Evolutionary conservation across 64 coral and sea anemone genomes (phyloP).

Genomic region (Montipora capricornis): DNA sequence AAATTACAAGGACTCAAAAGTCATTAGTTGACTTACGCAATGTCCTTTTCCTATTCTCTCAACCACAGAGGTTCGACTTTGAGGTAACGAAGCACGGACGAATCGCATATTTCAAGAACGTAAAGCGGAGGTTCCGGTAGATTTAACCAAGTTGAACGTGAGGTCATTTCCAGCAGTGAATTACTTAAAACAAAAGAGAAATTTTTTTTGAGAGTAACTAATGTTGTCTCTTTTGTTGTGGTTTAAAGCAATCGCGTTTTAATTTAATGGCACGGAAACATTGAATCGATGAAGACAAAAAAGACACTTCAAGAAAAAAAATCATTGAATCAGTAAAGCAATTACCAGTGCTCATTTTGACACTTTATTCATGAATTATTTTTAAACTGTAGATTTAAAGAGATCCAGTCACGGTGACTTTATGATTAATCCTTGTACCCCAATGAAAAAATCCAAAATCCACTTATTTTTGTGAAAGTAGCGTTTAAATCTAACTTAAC

Average conservation of each 20-base stretch:
- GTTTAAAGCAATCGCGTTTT: not conserved
- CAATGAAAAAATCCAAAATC: too few species aligned
- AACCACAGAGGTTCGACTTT: not conserved
- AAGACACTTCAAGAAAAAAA: not conserved
- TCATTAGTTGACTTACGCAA: not conserved
- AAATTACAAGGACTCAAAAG: not conserved
- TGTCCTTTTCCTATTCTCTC: not conserved
- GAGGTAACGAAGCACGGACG: not conserved
- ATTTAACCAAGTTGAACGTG: not conserved
- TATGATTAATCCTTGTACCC: too few species aligned
- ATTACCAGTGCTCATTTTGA: not conserved
- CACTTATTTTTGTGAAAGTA: too few species aligned
- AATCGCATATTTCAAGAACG: not conserved
- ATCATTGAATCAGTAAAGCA: not conserved
- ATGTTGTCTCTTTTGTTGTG: not conserved
- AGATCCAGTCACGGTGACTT: not conserved
- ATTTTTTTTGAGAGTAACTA: not conserved
- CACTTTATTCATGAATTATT: not conserved
- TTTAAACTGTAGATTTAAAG: not conserved
- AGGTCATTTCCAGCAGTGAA: not conserved
- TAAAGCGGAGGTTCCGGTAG: not conserved
- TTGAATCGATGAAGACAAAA: not conserved
- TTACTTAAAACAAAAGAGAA: not conserved
- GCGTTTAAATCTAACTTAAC: too few species aligned
- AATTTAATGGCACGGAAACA: not conserved